Evolutionary conservation across 2,888 invertebrate species (phyloP).

Genomic region (Cryptus viduatorius): DNA sequence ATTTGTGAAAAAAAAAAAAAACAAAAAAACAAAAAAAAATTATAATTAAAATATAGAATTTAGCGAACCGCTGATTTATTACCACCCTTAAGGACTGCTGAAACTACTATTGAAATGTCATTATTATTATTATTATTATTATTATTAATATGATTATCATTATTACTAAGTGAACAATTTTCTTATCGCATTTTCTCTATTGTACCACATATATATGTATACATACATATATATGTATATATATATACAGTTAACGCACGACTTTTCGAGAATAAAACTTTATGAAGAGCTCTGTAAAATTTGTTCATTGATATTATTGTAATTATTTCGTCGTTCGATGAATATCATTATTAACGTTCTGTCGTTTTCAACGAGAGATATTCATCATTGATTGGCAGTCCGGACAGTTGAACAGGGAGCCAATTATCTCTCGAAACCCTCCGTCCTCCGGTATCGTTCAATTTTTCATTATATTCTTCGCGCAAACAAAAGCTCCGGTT

Average conservation of each 20-base stretch:
- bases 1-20: background rate
- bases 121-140: constrained; percentile 62
- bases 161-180: constrained; percentile 75
- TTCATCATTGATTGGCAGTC: constrained; percentile 17
- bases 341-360: too few relatives aligned
- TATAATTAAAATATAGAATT: constrained; percentile 44
- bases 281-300: constrained; percentile 79
- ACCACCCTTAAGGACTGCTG: constrained; percentile 46
- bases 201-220: constrained; percentile 77
- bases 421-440: background rate
- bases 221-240: constrained; percentile 71
- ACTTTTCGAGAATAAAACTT: constrained; percentile 83
- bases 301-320: constrained; percentile 66
- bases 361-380: constrained; percentile 34
- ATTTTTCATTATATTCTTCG: constrained; percentile 39
- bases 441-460: background rate
- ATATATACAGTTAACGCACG: constrained; percentile 80
- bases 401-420: constrained; percentile 4
- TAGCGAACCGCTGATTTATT: constrained; percentile 44
- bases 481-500: constrained; percentile 22
- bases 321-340: constrained; percentile 63
- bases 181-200: constrained; percentile 82
- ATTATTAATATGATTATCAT: constrained; percentile 70
- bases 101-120: constrained; percentile 39
- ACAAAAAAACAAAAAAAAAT: background rate